These are phyloP conservation scores for Falco biarmicus DNA, from an alignment of 2,797 vertebrate genomes.

Conservation along the genomic window DNA sequence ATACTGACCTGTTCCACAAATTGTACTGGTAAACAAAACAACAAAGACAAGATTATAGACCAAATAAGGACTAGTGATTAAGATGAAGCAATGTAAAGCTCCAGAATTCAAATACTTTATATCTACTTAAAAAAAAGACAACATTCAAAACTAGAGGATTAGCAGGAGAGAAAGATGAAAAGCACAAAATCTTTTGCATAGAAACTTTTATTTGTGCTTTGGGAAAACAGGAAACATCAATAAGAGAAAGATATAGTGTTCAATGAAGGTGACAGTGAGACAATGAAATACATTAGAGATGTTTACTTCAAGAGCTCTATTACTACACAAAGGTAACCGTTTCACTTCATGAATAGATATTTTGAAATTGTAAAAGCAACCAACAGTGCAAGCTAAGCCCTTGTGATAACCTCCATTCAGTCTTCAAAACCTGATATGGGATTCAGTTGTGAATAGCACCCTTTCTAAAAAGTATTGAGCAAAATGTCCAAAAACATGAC, in stretches of 20 bases:
- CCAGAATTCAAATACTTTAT: neutral
- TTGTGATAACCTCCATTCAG: neutral
- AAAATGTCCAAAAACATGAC: neutral
- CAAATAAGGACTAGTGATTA: neutral
- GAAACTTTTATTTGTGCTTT: neutral
- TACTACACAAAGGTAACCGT: neutral
- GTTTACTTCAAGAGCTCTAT: neutral
- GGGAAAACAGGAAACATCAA: neutral
- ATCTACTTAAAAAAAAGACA: neutral
- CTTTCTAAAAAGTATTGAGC: neutral
- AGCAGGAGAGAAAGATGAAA: neutral
- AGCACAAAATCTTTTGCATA: neutral
- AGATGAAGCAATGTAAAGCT: neutral
- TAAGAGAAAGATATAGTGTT: neutral
- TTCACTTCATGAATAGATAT: neutral
- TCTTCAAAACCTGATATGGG: neutral
- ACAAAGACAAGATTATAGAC: neutral
- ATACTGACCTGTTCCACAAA: neutral
- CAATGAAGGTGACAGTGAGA: neutral
- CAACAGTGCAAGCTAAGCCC: neutral
- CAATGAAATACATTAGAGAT: neutral
- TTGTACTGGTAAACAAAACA: neutral
- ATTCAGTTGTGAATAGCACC: neutral
- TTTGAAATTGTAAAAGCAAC: neutral
- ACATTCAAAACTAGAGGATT: neutral